Conservation (phyloP, 35 echinoderm and acorn worm species). For the Hemicentrotus pulcherrimus region DNA sequence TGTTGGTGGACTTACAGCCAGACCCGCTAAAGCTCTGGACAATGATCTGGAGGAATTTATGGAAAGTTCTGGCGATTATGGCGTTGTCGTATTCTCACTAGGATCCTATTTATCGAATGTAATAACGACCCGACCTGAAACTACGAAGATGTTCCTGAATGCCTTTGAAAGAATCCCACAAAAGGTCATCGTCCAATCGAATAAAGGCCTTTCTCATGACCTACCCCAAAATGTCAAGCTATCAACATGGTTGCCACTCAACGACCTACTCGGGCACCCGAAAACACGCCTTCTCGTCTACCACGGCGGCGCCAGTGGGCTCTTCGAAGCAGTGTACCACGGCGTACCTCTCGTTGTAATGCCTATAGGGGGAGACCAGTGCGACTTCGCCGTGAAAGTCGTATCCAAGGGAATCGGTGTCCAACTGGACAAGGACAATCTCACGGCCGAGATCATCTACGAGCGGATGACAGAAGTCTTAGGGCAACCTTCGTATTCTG, state of each 20-base stretch:
- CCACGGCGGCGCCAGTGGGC: slow-evolving; percentile 59
- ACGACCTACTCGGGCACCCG: slow-evolving; percentile 68
- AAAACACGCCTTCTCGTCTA: slow-evolving; percentile 49
- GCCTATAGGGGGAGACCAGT: slow-evolving; percentile 45
- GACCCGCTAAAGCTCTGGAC: slow-evolving; percentile 46
- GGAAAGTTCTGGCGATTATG: slow-evolving; percentile 66
- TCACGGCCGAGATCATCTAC: slow-evolving; percentile 20
- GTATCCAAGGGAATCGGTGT: slow-evolving; percentile 39
- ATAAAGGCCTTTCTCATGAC: neutral
- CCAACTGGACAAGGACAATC: neutral
- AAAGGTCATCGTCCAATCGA: slow-evolving; percentile 64
- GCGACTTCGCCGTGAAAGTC: slow-evolving; percentile 36
- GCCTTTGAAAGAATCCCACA: slow-evolving; percentile 55
- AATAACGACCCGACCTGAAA: slow-evolving; percentile 15
- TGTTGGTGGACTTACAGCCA: slow-evolving; percentile 68
- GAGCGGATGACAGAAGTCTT: slow-evolving; percentile 17
- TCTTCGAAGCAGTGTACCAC: slow-evolving; percentile 59
- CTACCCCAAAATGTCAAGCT: slow-evolving; percentile 52
- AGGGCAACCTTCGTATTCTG: slow-evolving; percentile 32
- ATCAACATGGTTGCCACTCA: slow-evolving; percentile 68
- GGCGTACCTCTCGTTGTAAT: slow-evolving; percentile 55
- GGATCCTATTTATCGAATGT: slow-evolving; percentile 54
- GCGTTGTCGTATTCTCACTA: slow-evolving; percentile 76
- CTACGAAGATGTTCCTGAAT: slow-evolving; percentile 31
- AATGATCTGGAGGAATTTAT: slow-evolving; percentile 77